A percentile compares a stretch with the other conserved stretches of the same genome.
phyloP scores from a whole-genome alignment of 2,888 invertebrate genomes.

The Cheilosia variabilis region DNA sequence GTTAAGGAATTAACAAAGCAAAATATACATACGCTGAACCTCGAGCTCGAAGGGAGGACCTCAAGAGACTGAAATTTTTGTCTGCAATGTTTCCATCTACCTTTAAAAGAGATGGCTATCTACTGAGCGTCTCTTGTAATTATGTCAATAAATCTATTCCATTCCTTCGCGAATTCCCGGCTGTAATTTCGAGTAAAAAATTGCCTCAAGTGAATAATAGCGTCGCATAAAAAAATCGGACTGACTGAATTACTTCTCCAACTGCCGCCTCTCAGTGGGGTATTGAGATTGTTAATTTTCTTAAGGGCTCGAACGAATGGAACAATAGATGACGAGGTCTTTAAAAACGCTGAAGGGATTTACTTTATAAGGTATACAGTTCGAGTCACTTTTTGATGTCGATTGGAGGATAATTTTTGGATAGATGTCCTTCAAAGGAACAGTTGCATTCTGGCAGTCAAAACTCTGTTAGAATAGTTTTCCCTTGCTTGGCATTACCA shows the following conservation, averaged over 20 bases:
- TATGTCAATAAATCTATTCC: background rate
- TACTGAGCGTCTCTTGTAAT: background rate
- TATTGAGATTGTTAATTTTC: background rate
- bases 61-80: background rate
- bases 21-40: background rate
- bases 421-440: no score
- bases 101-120: background rate
- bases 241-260: background rate
- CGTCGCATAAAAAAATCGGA: background rate
- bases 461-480: no score
- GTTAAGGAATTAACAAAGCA: conserved; percentile 14
- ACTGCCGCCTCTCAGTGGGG: background rate
- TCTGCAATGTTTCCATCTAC: background rate
- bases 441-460: no score
- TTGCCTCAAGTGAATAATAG: background rate
- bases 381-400: no score
- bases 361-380: no score
- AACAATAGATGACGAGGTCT: no score
- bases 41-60: background rate
- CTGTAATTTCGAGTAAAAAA: background rate
- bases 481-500: no score
- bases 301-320: no score
- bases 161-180: background rate
- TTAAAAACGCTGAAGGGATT: no score
- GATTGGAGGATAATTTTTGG: no score